A percentile compares a stretch with the other conserved stretches of the same genome.
Evolutionary conservation across 2,797 vertebrate genomes (phyloP).

Genomic region (Bovichtus diacanthus): DNA sequence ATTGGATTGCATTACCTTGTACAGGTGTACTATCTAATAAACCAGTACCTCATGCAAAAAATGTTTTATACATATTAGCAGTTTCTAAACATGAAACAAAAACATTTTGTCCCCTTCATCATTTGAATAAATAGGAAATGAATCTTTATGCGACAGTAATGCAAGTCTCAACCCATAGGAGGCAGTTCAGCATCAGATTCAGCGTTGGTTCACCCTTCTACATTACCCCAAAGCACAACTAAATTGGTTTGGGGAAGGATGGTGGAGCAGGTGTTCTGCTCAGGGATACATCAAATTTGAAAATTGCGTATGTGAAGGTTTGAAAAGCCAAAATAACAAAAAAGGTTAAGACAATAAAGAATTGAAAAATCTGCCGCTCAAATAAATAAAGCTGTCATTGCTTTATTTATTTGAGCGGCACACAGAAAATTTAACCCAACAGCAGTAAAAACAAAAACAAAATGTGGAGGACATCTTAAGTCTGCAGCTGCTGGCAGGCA

Average conservation of each 20-base stretch:
- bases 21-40: too few species aligned
- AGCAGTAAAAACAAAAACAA: conserved; percentile 9
- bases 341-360: conserved; percentile 8
- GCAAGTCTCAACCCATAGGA: not conserved
- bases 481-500: conserved; percentile 78
- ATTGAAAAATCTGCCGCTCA: conserved; percentile 15
- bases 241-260: not conserved
- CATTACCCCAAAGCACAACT: not conserved
- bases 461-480: conserved; percentile 61
- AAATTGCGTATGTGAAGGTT: conserved; percentile 14
- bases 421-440: conserved; percentile 35
- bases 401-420: not conserved
- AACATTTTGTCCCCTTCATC: not conserved
- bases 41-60: too few species aligned
- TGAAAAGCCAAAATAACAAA: conserved; percentile 3
- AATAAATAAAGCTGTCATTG: conserved; percentile 17
- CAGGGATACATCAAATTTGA: conserved; percentile 19
- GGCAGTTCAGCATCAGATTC: not conserved
- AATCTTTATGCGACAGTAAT: not conserved
- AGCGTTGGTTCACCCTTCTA: not conserved
- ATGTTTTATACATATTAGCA: too few species aligned
- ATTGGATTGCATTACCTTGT: not conserved
- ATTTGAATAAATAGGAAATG: not conserved
- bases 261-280: conserved; percentile 30
- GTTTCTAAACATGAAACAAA: not conserved